Base-by-base conservation (phyloP, 92 coral and sea anemone species). In the Porites rus region DNA sequence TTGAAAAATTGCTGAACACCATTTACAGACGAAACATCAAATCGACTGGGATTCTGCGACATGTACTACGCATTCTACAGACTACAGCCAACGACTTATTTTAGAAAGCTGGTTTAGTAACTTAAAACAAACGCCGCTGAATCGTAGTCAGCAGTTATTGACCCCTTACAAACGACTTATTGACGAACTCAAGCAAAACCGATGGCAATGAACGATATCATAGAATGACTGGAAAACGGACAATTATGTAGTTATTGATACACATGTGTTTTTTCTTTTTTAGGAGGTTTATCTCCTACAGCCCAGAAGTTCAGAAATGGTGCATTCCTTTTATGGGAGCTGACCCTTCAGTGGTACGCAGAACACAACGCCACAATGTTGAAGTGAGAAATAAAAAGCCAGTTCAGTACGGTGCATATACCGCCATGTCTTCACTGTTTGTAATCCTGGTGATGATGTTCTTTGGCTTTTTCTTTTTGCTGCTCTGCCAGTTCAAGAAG, bases 271-370 rank as follows among this genome's bases (percentile, higher is more conserved):
- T 56, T 14, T 56, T 10, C 14, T 28, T 21, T 52, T 73, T 17
- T 77, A 51, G 99, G 75, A 86, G 97, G 65, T 70, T 91, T 19
- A 90, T 95, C 56, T 95, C 92, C 46, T 90, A 91, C 88, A 93
- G 94, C 51, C 88, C 86, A 52, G 92, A 90, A 64, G 88, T 95
- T 28, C 85, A 92, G 81, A 95, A 93, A 82, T 97, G 99, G 99
- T 97, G 97, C 68, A 90, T 95, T 62, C 99, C 99, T 0, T 97
- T 97, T 52, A 74, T 95, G 65, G 99, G 99, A 31, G 91, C 99
- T 31, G 99, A 97, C 87, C 92, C 93, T 0, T 95, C 98, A 7
- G 98, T 97, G 25, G 99, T 97, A 52, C 93, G 97, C 13, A 89
- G 99, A 19, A 89, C 99, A 7, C 97, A 94, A 84, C 90, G 99